A percentile compares a stretch with the other conserved stretches of the same genome.
Evolutionary conservation across 1,140 invertebrate species (phyloP).

Genomic region (Bombus sibiricus): DNA sequence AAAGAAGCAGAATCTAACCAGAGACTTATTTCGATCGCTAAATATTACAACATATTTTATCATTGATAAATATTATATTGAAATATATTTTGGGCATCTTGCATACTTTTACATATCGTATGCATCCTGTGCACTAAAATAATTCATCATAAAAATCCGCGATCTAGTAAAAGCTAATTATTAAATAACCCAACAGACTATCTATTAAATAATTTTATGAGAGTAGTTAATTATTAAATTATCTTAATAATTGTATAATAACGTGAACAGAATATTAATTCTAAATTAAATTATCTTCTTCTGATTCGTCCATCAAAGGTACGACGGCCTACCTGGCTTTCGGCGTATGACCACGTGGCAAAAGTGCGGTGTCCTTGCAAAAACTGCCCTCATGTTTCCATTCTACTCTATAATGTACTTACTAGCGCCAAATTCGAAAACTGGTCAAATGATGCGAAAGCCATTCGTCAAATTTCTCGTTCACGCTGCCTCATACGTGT

Average conservation of each 20-base stretch:
- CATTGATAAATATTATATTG: no score
- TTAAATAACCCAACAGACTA: no score
- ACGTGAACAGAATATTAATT: neutral
- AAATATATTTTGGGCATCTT: no score
- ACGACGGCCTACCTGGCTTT: conserved; percentile 95
- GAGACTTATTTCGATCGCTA: no score
- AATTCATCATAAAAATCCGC: no score
- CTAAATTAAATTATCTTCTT: neutral
- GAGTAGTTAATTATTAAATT: no score
- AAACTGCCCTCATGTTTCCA: conserved; percentile 92
- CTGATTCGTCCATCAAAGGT: conserved; percentile 76
- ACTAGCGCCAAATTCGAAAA: conserved; percentile 88
- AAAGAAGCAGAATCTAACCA: no score
- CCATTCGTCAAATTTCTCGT: conserved; percentile 98
- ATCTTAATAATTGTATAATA: neutral
- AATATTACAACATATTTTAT: no score
- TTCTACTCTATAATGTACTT: conserved; percentile 93
- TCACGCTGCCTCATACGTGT: conserved; percentile 95
- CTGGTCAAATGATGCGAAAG: conserved; percentile 91
- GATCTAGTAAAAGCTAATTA: no score
- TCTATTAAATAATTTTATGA: no score
- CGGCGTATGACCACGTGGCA: conserved; percentile 88
- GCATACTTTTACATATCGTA: no score
- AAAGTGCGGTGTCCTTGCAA: conserved; percentile 88
- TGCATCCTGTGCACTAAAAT: no score